Evolutionary conservation across 2,888 invertebrate genomes (phyloP), one percentile per base, ranked within the genome.

Genomic region (Lacanobia wlatinum): DNA sequence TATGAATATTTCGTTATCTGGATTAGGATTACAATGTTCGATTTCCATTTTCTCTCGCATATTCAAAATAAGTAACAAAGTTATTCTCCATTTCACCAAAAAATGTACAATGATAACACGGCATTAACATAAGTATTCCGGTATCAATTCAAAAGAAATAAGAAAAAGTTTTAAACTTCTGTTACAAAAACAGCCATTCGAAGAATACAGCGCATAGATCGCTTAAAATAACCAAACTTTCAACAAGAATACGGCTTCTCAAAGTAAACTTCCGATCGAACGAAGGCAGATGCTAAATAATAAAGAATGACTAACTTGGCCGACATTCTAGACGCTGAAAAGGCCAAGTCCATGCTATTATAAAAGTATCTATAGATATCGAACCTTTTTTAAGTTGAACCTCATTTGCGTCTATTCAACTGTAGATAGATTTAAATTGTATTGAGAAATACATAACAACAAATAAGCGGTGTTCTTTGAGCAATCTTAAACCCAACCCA

Each of bases 161-260:
- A 70, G 58, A 28, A 61, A 68, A 61, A 69, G 21, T 71, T 72
- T 56, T 50, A 34, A 78, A 72, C 43, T 52, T 68, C 12, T 43
- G 23, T 63, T 59, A 80, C 55, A 75, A 71, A 77, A 67, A 52
- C 69, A 71, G 56, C 46, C n/a, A 10, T 65, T n/a, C 43, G 10
- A 23, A 70, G 48, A 64, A 73, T 48, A 84, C 59, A 55, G 55
- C 38, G 40, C 34, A 48, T 8, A 75, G 50, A 59, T 70, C 66
- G 63, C 66, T 80, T 78, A 75, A 78, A 84, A 76, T 79, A 84
- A 75, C 71, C 43, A 43, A 78, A 72, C 78, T 78, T 82, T 68
- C 61, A 77, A 75, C 50, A 56, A 72, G 58, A 74, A 67, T 43
- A 46, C 70, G 55, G 71, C 75, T 73, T 73, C 73, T 70, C 73